A percentile compares a stretch with the other conserved stretches of the same genome.
Conservation (phyloP, 2,797 vertebrate genomes). For the Monodelphis domestica region DNA sequence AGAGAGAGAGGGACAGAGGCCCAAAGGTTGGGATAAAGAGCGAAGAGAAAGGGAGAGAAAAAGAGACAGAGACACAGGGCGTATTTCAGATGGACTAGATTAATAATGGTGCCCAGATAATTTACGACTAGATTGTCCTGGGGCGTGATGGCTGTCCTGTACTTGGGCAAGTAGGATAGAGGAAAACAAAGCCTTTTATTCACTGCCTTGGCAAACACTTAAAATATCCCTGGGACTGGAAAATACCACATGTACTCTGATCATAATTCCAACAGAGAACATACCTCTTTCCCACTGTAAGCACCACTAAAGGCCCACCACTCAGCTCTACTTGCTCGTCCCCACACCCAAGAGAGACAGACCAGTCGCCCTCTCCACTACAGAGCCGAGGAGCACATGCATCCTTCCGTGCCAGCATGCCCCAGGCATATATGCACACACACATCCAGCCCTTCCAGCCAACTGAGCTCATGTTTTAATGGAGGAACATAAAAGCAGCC, state of each 20-base stretch:
- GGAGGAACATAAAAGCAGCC: slow-evolving; percentile 72
- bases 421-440: neutral
- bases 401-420: neutral
- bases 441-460: slow-evolving; percentile 56
- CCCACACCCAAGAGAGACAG: neutral
- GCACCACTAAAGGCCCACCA: neutral
- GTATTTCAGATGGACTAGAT: neutral
- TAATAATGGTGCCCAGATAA: slow-evolving; percentile 35
- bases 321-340: neutral
- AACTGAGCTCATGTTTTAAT: slow-evolving; percentile 74
- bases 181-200: neutral
- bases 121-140: slow-evolving; percentile 10
- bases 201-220: neutral
- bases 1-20: neutral
- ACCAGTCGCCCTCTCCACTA: neutral
- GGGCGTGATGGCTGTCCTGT: neutral
- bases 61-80: neutral
- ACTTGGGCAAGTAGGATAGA: neutral
- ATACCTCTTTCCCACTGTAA: neutral
- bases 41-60: neutral
- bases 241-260: neutral
- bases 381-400: neutral
- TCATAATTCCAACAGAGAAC: neutral
- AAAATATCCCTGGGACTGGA: neutral
- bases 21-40: slow-evolving; percentile 16